These are phyloP conservation scores for Hydropsyche tenuis DNA, from an alignment of 1,140 invertebrate genomes.

Conservation along the genomic window DNA sequence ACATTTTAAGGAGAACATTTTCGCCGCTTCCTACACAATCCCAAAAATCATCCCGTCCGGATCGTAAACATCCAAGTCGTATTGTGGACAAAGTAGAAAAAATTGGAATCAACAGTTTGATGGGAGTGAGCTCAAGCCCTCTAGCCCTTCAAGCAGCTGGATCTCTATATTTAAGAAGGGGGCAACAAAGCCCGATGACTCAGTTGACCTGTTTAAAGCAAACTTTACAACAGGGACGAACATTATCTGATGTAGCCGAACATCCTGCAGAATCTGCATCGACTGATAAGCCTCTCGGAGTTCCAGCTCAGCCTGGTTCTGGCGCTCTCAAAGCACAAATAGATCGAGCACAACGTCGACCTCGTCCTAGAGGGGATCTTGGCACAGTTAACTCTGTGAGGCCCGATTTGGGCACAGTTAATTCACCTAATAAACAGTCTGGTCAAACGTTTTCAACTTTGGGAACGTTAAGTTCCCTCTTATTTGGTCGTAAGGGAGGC, in stretches of 20 bases:
- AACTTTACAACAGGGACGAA: constrained; percentile 59
- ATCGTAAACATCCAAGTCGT: constrained; percentile 62
- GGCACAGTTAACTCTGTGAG: constrained; percentile 63
- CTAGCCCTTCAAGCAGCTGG: constrained; percentile 66
- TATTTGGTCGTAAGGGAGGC: constrained; percentile 84
- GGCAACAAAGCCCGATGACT: constrained; percentile 74
- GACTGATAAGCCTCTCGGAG: constrained; percentile 54
- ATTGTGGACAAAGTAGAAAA: constrained; percentile 73
- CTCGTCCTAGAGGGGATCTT: constrained; percentile 64
- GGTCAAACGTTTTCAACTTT: constrained; percentile 65
- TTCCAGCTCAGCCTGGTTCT: constrained; percentile 64
- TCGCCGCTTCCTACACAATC: constrained; percentile 53
- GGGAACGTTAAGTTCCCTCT: constrained; percentile 78
- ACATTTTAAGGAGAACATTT: constrained; percentile 71
- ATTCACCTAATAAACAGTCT: constrained; percentile 52
- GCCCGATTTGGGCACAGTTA: constrained; percentile 45
- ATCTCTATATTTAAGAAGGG: constrained; percentile 63
- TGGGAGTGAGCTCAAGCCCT: constrained; percentile 65
- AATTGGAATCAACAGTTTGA: constrained; percentile 72
- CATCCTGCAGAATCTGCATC: constrained; percentile 33
- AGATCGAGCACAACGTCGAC: constrained; percentile 53
- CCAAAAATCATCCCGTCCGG: constrained; percentile 59
- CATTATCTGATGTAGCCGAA: constrained; percentile 54
- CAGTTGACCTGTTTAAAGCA: constrained; percentile 76
- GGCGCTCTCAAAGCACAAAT: constrained; percentile 60